These are phyloP conservation scores for Pteronotus mesoamericanus DNA, from an alignment of 2,797 vertebrate species.

Conservation along the genomic window DNA sequence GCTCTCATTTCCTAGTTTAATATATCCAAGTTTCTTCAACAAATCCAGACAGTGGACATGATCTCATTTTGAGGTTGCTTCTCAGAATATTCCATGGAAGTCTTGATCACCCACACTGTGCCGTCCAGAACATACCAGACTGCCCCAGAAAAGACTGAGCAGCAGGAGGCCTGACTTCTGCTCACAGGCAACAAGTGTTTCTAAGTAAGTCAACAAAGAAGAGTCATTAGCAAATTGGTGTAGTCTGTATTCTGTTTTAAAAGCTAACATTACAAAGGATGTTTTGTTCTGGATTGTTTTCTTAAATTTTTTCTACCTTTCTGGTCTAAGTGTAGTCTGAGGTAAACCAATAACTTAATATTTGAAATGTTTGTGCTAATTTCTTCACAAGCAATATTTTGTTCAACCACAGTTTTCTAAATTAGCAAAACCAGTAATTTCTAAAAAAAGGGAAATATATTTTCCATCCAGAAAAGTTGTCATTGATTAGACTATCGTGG, in stretches of 20 bases:
- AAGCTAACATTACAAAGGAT: background rate
- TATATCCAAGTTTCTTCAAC: background rate
- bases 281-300: background rate
- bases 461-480: background rate
- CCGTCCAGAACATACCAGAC: fast-evolving
- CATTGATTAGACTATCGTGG: background rate
- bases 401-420: background rate
- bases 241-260: background rate
- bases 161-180: background rate
- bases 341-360: background rate
- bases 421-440: background rate
- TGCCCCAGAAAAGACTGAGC: background rate
- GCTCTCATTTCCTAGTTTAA: background rate
- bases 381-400: background rate
- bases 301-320: background rate
- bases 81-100: background rate
- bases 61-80: background rate
- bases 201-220: background rate
- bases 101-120: background rate
- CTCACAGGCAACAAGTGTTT: background rate
- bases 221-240: background rate
- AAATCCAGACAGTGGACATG: background rate
- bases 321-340: background rate
- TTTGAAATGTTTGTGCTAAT: background rate
- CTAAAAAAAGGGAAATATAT: background rate